These are phyloP conservation scores for Drosophila buzzatii DNA, from an alignment of 2,888 invertebrate species.

Conservation along the genomic window DNA sequence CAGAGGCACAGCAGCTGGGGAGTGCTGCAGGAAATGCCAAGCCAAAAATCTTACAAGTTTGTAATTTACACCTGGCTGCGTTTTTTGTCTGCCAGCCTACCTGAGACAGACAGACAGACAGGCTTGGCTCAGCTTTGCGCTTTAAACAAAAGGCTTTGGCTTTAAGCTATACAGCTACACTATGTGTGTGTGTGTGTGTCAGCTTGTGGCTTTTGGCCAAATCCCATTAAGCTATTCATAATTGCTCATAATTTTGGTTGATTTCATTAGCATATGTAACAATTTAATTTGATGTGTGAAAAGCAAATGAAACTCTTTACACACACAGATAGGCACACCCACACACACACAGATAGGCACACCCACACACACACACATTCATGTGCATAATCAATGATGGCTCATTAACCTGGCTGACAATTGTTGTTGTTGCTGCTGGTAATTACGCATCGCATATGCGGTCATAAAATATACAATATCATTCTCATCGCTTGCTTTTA, in stretches of 20 bases:
- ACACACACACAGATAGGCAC: slow-evolving; percentile 11
- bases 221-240: slow-evolving; percentile 74
- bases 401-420: slow-evolving; percentile 74
- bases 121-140: slow-evolving; percentile 6
- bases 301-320: slow-evolving; percentile 42
- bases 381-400: slow-evolving; percentile 78
- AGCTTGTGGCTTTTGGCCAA: slow-evolving; percentile 40
- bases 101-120: not conserved
- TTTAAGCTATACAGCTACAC: slow-evolving; percentile 17
- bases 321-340: slow-evolving; percentile 13
- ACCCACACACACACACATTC: slow-evolving; percentile 31
- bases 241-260: slow-evolving; percentile 78
- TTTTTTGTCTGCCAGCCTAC: slow-evolving; percentile 34
- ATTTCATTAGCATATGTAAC: slow-evolving; percentile 79
- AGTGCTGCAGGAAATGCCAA: slow-evolving; percentile 63
- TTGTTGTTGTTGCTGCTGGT: slow-evolving; percentile 64
- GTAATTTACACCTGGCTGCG: slow-evolving; percentile 79
- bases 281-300: slow-evolving; percentile 74
- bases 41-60: slow-evolving; percentile 70
- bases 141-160: slow-evolving; percentile 24
- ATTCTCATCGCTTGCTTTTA: slow-evolving; percentile 70
- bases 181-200: not conserved
- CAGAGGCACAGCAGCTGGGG: not conserved
- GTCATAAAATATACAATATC: slow-evolving; percentile 73
- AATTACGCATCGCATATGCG: slow-evolving; percentile 71